Evolutionary conservation across 2,888 invertebrate genomes (phyloP).

Genomic region (Caenorhabditis virilis): DNA sequence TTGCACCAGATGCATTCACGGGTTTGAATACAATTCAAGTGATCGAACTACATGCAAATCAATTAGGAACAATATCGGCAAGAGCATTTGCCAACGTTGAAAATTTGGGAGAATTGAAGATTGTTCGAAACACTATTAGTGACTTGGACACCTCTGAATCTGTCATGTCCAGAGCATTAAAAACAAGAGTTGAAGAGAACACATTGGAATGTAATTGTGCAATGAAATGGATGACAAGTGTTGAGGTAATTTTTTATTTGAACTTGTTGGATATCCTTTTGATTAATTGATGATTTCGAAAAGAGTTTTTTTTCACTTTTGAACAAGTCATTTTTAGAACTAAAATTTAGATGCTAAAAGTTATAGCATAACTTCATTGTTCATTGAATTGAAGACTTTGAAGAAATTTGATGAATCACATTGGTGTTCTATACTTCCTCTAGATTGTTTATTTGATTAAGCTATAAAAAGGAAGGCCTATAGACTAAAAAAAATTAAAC

Average conservation of each 20-base stretch:
- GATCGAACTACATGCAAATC: conserved; percentile 48
- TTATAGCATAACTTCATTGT: too few relatives aligned
- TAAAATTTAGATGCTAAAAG: too few relatives aligned
- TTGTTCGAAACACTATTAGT: conserved; percentile 40
- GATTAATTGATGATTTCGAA: too few relatives aligned
- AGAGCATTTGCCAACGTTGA: conserved; percentile 46
- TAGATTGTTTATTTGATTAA: too few relatives aligned
- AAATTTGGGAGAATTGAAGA: conserved; percentile 43
- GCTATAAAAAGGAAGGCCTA: too few relatives aligned
- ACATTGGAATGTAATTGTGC: conserved; percentile 42
- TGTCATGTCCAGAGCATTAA: conserved; percentile 37
- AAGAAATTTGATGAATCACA: too few relatives aligned
- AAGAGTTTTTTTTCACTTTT: too few relatives aligned
- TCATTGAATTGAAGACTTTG: too few relatives aligned
- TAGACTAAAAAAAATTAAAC: too few relatives aligned
- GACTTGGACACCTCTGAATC: conserved; percentile 42
- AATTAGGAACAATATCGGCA: conserved; percentile 42
- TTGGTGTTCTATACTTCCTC: too few relatives aligned
- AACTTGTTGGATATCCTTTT: neutral
- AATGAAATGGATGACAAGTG: conserved; percentile 48
- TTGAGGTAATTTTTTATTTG: conserved; percentile 8
- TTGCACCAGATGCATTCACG: conserved; percentile 49
- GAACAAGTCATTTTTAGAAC: too few relatives aligned
- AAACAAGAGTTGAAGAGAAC: conserved; percentile 47
- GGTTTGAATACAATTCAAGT: conserved; percentile 47